phyloP scores from a whole-genome alignment of 2,888 invertebrate genomes.

The Xestoiulus laeticollis region DNA sequence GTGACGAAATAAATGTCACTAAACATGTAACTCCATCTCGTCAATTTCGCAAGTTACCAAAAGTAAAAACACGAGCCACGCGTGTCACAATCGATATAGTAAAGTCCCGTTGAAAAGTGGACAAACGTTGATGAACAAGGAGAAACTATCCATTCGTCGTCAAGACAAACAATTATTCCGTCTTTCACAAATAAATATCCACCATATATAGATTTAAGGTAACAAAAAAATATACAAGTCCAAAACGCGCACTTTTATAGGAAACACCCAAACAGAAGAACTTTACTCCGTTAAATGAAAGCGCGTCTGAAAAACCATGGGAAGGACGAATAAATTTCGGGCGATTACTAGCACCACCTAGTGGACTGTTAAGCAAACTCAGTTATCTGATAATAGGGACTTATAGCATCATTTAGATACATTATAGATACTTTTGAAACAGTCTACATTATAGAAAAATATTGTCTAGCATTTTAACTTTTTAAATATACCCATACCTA shows the following conservation, averaged over 20 bases:
- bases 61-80: slow-evolving; percentile 14
- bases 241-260: not conserved
- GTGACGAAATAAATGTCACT: not conserved
- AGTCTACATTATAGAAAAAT: too few species aligned
- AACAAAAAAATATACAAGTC: not conserved
- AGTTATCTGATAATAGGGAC: too few species aligned
- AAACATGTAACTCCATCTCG: not conserved
- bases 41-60: not conserved
- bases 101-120: not conserved
- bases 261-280: slow-evolving; percentile 26
- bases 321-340: not conserved
- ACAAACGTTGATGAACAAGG: not conserved
- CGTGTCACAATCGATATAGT: not conserved
- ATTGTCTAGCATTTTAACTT: too few species aligned
- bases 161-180: not conserved
- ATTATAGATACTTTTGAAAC: too few species aligned
- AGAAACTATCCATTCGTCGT: slow-evolving; percentile 4
- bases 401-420: too few species aligned
- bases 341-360: not conserved
- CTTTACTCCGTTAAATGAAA: slow-evolving; percentile 8
- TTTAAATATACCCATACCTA: too few species aligned
- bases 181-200: not conserved
- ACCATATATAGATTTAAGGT: not conserved
- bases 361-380: not conserved
- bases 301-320: not conserved